Evolutionary conservation across 1,140 invertebrate genomes (phyloP).

Genomic region (Aphelenchoides fujianensis): DNA sequence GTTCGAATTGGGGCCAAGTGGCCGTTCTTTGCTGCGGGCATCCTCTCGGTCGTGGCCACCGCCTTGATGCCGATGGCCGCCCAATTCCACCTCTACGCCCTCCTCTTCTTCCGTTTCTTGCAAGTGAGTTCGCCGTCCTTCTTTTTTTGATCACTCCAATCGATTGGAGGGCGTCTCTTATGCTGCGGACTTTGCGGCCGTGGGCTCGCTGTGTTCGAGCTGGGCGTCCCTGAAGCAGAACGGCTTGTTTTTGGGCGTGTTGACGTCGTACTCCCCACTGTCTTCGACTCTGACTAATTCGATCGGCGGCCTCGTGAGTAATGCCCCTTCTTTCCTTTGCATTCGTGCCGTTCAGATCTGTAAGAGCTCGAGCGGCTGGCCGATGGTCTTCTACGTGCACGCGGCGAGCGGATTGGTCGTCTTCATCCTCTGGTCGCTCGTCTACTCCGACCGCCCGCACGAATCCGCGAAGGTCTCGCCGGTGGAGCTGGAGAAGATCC

Average conservation of each 20-base stretch:
- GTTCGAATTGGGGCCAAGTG: constrained; percentile 37
- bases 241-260: constrained; percentile 6
- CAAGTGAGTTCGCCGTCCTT: constrained; percentile 20
- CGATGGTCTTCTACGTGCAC: constrained; percentile 7
- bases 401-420: background rate
- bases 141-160: background rate
- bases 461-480: background rate
- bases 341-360: background rate
- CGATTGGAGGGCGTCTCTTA: constrained; percentile 30
- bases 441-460: constrained; percentile 13
- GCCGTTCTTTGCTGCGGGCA: constrained; percentile 33
- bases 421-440: background rate
- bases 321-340: background rate
- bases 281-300: constrained; percentile 3
- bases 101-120: constrained; percentile 33
- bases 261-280: constrained; percentile 5
- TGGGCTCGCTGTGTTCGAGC: constrained; percentile 27
- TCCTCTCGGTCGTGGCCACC: constrained; percentile 36
- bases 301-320: constrained; percentile 16
- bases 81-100: constrained; percentile 17
- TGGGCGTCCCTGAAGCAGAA: constrained; percentile 18
- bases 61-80: constrained; percentile 38
- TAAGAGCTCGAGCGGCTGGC: background rate
- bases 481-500: constrained; percentile 17
- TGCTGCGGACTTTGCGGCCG: constrained; percentile 34